These are phyloP conservation scores for Gymnocephalus cernua DNA, from an alignment of 2,113 vertebrate species.

Conservation along the genomic window DNA sequence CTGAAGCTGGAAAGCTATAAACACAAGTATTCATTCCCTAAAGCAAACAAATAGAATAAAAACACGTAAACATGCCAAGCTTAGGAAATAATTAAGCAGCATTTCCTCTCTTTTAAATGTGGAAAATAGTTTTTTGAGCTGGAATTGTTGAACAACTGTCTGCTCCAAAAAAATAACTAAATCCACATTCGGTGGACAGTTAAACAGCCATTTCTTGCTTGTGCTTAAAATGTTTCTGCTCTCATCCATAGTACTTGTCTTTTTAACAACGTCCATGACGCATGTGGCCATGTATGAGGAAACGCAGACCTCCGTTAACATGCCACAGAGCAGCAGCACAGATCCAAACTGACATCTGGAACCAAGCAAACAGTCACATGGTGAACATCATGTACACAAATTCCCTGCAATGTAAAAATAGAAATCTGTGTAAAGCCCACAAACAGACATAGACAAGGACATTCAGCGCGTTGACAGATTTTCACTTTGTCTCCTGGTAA, in stretches of 20 bases:
- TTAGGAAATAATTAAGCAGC: constrained; percentile 10
- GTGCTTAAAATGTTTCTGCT: constrained; percentile 6
- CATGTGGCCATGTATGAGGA: constrained; percentile 21
- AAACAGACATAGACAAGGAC: constrained; percentile 27
- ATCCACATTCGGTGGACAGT: constrained; percentile 6
- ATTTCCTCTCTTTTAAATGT: constrained; percentile 36
- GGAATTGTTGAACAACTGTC: constrained; percentile 19
- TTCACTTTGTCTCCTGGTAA: constrained; percentile 14
- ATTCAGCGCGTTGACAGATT: constrained; percentile 14
- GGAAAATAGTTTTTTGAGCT: constrained; percentile 23
- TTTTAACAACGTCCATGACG: constrained; percentile 23
- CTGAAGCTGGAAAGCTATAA: constrained; percentile 7
- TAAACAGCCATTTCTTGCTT: not conserved
- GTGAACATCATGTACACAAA: constrained; percentile 35
- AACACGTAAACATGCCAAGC: not conserved
- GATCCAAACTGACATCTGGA: constrained; percentile 60
- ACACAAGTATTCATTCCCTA: constrained; percentile 15
- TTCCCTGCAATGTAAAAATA: constrained; percentile 24
- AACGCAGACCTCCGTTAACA: constrained; percentile 33
- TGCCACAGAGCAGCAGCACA: constrained; percentile 1
- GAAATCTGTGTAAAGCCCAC: constrained; percentile 11
- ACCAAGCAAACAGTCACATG: constrained; percentile 30
- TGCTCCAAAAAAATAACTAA: not conserved
- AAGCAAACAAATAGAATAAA: constrained; percentile 49
- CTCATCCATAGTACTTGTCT: constrained; percentile 33